Evolutionary conservation across 2,113 vertebrate species (phyloP), one percentile per base, ranked within the genome.

Genomic region (Pachypanchax playfairii): DNA sequence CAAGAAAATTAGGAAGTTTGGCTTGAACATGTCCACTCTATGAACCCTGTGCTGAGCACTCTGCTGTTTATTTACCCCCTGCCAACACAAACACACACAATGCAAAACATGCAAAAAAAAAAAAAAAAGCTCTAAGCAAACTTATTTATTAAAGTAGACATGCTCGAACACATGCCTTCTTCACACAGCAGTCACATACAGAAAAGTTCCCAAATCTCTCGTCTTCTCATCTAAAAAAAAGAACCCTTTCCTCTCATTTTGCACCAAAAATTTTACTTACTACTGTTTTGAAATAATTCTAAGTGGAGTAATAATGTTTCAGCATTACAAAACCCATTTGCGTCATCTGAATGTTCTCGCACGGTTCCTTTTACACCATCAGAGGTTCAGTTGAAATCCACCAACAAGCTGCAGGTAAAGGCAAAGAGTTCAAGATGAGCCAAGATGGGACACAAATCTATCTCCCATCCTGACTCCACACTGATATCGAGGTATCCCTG

Each of bases 1-100:
- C 61, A 31, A 68, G 75, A 75, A 76, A 86, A 90, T 82, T 71
- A 85, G 83, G 88, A 89, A 88, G 83, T 89, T 72, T 42, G 35
- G 70, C 63, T 84, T 63, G 67, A 77, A 77, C 62, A 77, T 52
- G 66, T 74, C 71, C 77, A 81, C 64, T 52, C 62, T 54, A 25
- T 78, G 79, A 83, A 82, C 80, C 52, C 62, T 85, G 73, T 70
- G 73, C 75, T 38, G 54, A 63, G 78, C 60, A 80, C 76, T 33
- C 39, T 56, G 58, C 50, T 73, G 78, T 82, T 75, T 79, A 70
- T 82, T 81, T 77, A 53, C 65, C 78, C 70, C 35, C 59, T 53
- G 48, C 61, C 41, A 75, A 41, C 35, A 36, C 42, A 41, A 61
- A 65, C 38, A 41, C 12, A 31, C 24, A 28, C 43, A 60, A 46